Evolutionary conservation across 2,113 vertebrate species (phyloP), one percentile per base, ranked within the genome.

Genomic region (Nibea albiflora): DNA sequence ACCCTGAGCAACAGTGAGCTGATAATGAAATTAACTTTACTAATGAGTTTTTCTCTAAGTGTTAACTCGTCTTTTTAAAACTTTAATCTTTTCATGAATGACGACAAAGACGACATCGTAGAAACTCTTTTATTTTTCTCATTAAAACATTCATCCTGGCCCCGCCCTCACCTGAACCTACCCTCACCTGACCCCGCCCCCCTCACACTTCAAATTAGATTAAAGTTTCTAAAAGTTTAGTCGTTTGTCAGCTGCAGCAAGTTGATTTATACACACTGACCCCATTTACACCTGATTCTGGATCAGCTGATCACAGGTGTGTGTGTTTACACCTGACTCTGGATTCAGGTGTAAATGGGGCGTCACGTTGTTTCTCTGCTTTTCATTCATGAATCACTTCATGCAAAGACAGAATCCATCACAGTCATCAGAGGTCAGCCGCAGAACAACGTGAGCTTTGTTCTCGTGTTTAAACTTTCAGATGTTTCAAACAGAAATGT

Each of bases 91-190:
- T 35, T 35, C 31, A 35, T 35, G 1, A 56, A 46, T 26, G 2
- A 58, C 3, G 70, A 60, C 22, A 22, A 11, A 24, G 20, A 24
- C 9, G 50, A 54, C 61, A 12, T 39, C 0, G 5, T 52, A 53
- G n/a, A 68, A 67, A 74, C 22, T 66, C 20, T 42, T 66, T 80
- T 73, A 73, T 80, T 80, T 15, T 53, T 44, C 16, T 53, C 47
- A 61, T 77, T 28, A 42, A 68, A 17, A 67, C 20, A 5, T 17
- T 22, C 46, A 31, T 12, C 1, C 31, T 35, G 31, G 4, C 31
- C 31, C 31, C 31, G 31, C 5, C 31, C 31, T 31, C 31, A 31
- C 31, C 31, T 31, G 31, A 31, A 31, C 31, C 31, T 31, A 31
- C 5, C 31, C 31, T 35, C 31, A 35, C 31, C 31, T 35, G 31